A percentile compares a stretch with the other conserved stretches of the same genome.
Evolutionary conservation across 2,797 vertebrate species (phyloP).

Genomic region (Ptychadena robeensis): DNA sequence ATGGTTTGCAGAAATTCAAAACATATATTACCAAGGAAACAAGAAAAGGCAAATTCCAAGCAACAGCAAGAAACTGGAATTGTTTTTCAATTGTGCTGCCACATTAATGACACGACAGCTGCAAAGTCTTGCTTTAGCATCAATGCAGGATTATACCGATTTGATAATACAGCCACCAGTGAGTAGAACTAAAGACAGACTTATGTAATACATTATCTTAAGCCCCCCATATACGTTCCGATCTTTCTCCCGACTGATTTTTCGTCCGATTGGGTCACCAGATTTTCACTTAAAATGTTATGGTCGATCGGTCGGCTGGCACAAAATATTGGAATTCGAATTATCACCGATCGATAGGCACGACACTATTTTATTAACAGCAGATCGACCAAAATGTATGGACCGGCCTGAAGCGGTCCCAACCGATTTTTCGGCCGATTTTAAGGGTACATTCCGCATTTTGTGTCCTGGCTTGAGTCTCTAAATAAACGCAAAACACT

Average conservation of each 20-base stretch:
- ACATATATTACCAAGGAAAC: conserved; percentile 80
- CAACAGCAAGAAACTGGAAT: conserved; percentile 74
- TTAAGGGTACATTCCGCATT: no score
- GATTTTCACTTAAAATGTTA: no score
- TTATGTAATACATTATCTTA: background rate
- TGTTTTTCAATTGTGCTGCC: conserved; percentile 83
- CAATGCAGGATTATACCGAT: conserved; percentile 82
- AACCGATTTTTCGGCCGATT: no score
- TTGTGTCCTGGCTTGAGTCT: no score
- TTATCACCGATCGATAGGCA: no score
- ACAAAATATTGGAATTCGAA: no score
- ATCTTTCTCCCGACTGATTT: no score
- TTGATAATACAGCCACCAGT: conserved; percentile 81
- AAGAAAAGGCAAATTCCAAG: conserved; percentile 77
- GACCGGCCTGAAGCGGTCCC: background rate
- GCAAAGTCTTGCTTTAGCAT: conserved; percentile 80
- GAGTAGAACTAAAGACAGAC: conserved; percentile 62
- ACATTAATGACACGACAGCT: conserved; percentile 85
- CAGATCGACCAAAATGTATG: background rate
- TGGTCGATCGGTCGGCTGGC: no score
- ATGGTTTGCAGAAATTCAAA: conserved; percentile 84
- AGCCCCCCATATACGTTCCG: no score
- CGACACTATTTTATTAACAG: no score
- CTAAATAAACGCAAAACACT: no score
- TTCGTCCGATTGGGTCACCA: no score